A percentile compares a stretch with the other conserved stretches of the same genome.
These are phyloP conservation scores for Calvadosia cruxmelitensis DNA, from an alignment of 30 jellyfish, hydroid and myxozoan species.

Conservation along the genomic window DNA sequence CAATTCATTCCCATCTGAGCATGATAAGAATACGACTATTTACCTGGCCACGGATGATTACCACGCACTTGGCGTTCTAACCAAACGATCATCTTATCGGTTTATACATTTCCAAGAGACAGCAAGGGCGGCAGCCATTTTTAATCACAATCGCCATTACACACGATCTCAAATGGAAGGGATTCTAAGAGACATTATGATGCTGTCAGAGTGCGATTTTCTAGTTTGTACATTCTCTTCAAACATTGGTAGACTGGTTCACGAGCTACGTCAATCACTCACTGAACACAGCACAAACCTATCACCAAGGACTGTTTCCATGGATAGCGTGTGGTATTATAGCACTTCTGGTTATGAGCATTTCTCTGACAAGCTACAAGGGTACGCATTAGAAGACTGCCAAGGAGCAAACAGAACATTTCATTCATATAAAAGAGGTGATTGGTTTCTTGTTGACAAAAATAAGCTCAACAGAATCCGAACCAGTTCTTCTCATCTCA, in stretches of 20 bases:
- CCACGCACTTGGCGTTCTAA: not conserved
- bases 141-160: not conserved
- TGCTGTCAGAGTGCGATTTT: slow-evolving; percentile 2
- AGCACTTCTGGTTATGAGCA: not conserved
- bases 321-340: not conserved
- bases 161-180: not conserved
- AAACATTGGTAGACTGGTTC: slow-evolving; percentile 8
- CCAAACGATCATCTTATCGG: not conserved
- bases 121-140: not conserved
- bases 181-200: not conserved
- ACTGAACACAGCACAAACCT: not conserved
- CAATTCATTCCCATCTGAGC: not conserved
- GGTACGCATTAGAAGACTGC: not conserved
- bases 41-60: not conserved
- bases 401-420: not conserved
- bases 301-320: not conserved
- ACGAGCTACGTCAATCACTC: slow-evolving; percentile 3
- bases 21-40: not conserved
- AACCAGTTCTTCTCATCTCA: not conserved
- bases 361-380: not conserved
- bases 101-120: no score
- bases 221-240: slow-evolving; percentile 7
- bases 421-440: not conserved
- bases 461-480: no score
- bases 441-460: not conserved